A percentile compares a stretch with the other conserved stretches of the same genome.
These are phyloP conservation scores for Stigmatopora argus DNA, from an alignment of 2,113 vertebrate genomes.

Conservation along the genomic window DNA sequence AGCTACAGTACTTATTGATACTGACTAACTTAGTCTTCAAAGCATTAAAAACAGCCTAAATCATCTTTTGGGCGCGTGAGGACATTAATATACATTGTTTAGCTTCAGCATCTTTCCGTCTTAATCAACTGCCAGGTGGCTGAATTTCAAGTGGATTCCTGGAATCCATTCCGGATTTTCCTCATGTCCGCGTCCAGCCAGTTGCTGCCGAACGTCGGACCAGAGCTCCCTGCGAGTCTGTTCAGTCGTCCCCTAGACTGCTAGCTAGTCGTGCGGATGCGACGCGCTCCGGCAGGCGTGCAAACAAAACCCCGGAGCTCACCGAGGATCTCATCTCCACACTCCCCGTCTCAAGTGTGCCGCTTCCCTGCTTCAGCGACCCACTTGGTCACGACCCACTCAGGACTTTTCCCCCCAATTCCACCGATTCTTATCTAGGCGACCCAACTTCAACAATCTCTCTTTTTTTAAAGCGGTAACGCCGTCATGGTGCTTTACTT, in stretches of 20 bases:
- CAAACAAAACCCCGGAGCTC: background rate
- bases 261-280: background rate
- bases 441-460: background rate
- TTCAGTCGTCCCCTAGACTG: constrained; percentile 3
- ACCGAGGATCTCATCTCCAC: background rate
- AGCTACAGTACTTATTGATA: too few relatives aligned
- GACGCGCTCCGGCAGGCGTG: background rate
- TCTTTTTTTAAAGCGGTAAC: background rate
- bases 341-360: background rate
- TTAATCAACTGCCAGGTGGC: too few relatives aligned
- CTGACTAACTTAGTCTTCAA: too few relatives aligned
- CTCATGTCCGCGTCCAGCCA: background rate
- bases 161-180: background rate
- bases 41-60: too few relatives aligned
- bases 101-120: too few relatives aligned
- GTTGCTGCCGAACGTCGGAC: constrained; percentile 6
- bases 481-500: constrained; percentile 33
- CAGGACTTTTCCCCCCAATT: background rate
- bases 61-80: too few relatives aligned
- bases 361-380: background rate
- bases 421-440: background rate
- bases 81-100: too few relatives aligned
- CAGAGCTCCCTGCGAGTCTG: background rate
- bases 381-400: background rate
- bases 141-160: background rate